Evolutionary conservation across 1,140 invertebrate genomes (phyloP).

Genomic region (Portunus trituberculatus): DNA sequence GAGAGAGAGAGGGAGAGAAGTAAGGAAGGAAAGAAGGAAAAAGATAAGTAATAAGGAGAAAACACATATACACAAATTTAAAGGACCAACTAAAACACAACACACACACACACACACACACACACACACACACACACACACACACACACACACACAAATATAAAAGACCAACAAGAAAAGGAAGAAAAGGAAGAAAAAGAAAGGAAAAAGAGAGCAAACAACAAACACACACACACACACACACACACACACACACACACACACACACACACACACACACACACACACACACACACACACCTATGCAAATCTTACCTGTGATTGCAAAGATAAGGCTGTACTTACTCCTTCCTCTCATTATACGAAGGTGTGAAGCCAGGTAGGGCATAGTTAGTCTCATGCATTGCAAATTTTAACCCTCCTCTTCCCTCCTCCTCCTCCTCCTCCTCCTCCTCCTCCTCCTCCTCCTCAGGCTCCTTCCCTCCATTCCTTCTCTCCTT

Average conservation of each 20-base stretch:
- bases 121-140: constrained; percentile 13
- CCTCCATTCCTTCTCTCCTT: too few species aligned
- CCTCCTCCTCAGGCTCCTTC: too few species aligned
- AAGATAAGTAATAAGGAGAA: not conserved
- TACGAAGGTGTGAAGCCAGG: not conserved
- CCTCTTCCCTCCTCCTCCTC: too few species aligned
- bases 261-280: constrained; percentile 28
- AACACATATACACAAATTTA: not conserved
- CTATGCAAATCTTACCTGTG: not conserved
- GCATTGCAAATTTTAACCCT: too few species aligned
- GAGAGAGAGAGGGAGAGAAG: not conserved
- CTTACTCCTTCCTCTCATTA: not conserved
- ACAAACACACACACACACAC: not conserved
- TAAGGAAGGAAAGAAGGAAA: not conserved
- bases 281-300: constrained; percentile 13
- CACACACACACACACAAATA: not conserved
- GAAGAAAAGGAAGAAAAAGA: too few species aligned
- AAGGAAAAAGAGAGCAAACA: too few species aligned
- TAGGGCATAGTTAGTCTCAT: too few species aligned
- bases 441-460: too few species aligned
- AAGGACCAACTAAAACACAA: not conserved
- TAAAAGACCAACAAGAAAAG: too few species aligned
- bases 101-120: not conserved
- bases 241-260: constrained; percentile 41
- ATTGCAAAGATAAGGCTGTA: not conserved